A percentile compares a stretch with the other conserved stretches of the same genome.
Conservation (phyloP, 2,113 vertebrate species). For the Eolophus roseicapilla region DNA sequence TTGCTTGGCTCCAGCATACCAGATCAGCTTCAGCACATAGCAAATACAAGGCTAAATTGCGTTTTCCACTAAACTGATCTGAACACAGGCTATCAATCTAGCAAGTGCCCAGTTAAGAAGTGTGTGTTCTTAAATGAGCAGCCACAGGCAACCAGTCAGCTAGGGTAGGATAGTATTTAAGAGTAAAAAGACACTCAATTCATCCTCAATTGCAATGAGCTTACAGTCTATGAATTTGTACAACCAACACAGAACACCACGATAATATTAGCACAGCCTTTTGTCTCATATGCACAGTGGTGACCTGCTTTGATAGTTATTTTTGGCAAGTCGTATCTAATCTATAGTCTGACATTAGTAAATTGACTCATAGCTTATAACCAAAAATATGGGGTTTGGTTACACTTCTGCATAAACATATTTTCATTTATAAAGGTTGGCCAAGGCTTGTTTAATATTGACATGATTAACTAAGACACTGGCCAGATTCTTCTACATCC, state of each 20-base stretch:
- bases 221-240: background rate
- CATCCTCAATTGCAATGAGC: background rate
- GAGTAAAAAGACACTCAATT: background rate
- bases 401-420: background rate
- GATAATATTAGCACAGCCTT: background rate
- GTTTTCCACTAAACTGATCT: background rate
- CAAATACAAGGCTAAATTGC: background rate
- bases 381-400: background rate
- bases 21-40: background rate
- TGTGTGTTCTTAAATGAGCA: background rate
- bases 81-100: background rate
- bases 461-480: background rate
- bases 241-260: background rate
- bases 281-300: background rate
- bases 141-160: background rate
- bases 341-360: constrained; percentile 58
- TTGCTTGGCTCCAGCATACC: background rate
- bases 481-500: background rate
- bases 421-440: background rate
- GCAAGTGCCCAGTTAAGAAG: background rate
- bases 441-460: background rate
- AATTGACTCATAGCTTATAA: constrained; percentile 13
- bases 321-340: constrained; percentile 45
- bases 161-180: background rate
- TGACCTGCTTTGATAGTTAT: constrained; percentile 52